A percentile compares a stretch with the other conserved stretches of the same genome.
These are phyloP conservation scores for Lagorchestes hirsutus DNA, from an alignment of 2,797 vertebrate species.

Conservation along the genomic window DNA sequence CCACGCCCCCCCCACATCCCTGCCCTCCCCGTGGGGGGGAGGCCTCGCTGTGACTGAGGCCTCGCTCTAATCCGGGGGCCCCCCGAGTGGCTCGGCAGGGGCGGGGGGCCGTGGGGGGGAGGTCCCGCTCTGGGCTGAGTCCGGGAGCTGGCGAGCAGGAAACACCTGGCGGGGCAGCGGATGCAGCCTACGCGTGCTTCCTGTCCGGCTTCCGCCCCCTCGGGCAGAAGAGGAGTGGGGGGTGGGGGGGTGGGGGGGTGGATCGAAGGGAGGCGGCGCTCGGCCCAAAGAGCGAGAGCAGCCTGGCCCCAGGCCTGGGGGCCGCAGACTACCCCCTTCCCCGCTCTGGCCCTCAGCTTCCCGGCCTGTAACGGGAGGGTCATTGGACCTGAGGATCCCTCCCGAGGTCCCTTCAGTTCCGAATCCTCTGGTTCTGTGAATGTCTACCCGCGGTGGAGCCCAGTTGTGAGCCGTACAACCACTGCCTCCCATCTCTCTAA, in stretches of 20 bases:
- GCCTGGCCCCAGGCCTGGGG: no score
- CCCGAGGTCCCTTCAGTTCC: neutral
- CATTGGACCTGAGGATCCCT: neutral
- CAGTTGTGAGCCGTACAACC: neutral
- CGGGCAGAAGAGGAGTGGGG: neutral
- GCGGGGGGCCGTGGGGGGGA: conserved; percentile 68
- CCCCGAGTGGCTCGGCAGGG: neutral
- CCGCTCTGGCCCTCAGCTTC: neutral
- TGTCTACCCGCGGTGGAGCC: neutral
- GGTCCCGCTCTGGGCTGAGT: conserved; percentile 60
- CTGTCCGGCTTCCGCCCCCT: neutral
- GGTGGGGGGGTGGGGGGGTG: conserved; percentile 47
- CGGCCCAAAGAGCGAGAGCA: neutral
- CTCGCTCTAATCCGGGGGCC: neutral
- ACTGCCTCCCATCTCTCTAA: neutral
- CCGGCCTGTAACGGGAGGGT: neutral
- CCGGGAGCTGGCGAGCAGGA: neutral
- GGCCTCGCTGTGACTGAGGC: neutral
- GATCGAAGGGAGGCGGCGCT: conserved; percentile 72
- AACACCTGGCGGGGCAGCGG: neutral
- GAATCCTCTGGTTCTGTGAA: neutral
- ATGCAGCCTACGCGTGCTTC: neutral
- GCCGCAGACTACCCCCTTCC: neutral
- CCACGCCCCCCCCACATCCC: accelerated
- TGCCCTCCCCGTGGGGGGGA: accelerated